Base-by-base conservation (phyloP, 2,888 invertebrate species). In the Capitulum mitella region DNA sequence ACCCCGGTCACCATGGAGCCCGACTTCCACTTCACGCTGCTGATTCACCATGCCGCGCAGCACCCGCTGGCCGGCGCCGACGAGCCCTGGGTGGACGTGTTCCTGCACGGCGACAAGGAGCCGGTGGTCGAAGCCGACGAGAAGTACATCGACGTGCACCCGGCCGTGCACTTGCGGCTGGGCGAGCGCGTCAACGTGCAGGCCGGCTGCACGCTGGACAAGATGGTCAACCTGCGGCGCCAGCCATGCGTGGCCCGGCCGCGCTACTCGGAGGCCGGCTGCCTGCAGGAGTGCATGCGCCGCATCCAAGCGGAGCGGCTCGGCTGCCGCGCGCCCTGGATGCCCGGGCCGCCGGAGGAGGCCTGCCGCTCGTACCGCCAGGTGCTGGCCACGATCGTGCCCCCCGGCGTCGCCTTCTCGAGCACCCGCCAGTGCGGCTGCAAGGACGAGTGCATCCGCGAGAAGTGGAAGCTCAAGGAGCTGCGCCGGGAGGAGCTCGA, bases 281-380 rank as follows among this genome's bases (percentile, higher is more conserved):
- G 64, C 19, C 32, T 32, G 64, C 64, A 64, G 64, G 34, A 34
- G 34, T 64, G 64, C 16, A 19, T 64, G 34, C 34, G 64, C 14
- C 64, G 34, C 16, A 32, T 16, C 29, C 64, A 64, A 34, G 64
- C 64, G 1, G 5, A 34, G 34, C 2, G 0, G 34, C 0, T 64
- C 16, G 64, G 64, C 34, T 64, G 64, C 34, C 64, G 64, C 34
- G 64, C 64, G 19, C 64, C 64, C 64, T 64, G 64, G 64, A 64
- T 64, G 64, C 64, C 64, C 14, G 64, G 64, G 16, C 32, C 64
- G 16, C n/a, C 5, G 10, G 64, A 34, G 64, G 12, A 32, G 34
- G 19, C 14, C 16, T 64, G 64, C 64, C 32, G 34, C 32, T 16
- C 64, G 34, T 34, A 1, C 29, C 16, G 14, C 64, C 19, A 64